Evolutionary conservation across 2,113 vertebrate species (phyloP).

Genomic region (Scortum barcoo): DNA sequence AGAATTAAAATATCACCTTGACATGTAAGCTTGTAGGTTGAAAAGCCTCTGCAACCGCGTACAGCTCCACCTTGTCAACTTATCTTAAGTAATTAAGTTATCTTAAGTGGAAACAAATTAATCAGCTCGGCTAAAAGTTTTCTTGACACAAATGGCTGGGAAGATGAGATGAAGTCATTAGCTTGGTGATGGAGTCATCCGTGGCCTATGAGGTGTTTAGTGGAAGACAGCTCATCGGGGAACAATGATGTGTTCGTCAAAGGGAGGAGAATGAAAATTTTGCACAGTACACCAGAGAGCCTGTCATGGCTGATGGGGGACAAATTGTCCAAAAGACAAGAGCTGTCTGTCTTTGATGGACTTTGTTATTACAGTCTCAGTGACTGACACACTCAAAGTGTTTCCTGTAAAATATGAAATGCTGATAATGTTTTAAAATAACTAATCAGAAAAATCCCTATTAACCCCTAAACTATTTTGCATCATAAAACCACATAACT

Average conservation of each 20-base stretch:
- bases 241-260: slow-evolving; percentile 69
- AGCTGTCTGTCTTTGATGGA: slow-evolving; percentile 53
- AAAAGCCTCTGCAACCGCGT: slow-evolving; percentile 19
- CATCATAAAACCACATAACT: slow-evolving; percentile 54
- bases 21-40: not conserved
- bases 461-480: slow-evolving; percentile 8
- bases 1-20: slow-evolving; percentile 14
- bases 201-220: slow-evolving; percentile 65
- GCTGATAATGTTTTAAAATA: slow-evolving; percentile 13
- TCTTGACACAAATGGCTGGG: slow-evolving; percentile 49
- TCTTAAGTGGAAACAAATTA: slow-evolving; percentile 53
- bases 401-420: slow-evolving; percentile 12
- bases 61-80: slow-evolving; percentile 3
- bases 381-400: slow-evolving; percentile 36
- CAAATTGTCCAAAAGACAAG: slow-evolving; percentile 56
- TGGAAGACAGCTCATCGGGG: slow-evolving; percentile 64
- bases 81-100: slow-evolving; percentile 42
- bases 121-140: slow-evolving; percentile 49
- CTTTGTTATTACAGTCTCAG: slow-evolving; percentile 42
- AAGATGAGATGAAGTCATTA: slow-evolving; percentile 64
- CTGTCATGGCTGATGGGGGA: slow-evolving; percentile 60
- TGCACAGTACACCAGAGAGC: slow-evolving; percentile 50
- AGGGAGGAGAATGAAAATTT: slow-evolving; percentile 57
- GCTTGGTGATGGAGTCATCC: slow-evolving; percentile 59
- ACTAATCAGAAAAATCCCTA: slow-evolving; percentile 13